Evolutionary conservation across 92 coral and sea anemone genomes (phyloP), one percentile per base, ranked within the genome.

Genomic region (Isaurus tuberculatus): DNA sequence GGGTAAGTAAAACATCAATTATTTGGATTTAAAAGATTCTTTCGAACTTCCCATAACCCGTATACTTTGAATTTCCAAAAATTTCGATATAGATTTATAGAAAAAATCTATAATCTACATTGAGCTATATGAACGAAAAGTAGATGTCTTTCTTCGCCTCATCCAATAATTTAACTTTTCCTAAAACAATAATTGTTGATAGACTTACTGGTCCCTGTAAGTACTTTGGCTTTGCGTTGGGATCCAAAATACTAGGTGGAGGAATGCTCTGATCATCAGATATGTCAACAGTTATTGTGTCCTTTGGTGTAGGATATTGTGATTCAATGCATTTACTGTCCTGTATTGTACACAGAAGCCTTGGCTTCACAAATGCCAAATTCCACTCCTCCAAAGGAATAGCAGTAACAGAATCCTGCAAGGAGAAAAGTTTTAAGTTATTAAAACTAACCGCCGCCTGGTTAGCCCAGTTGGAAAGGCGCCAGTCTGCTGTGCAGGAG

Each of bases 241-340:
- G 97, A 80, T 97, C 97, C 73, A 94, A 84, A 28, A 94, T 91
- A 44, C 89, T 97, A 25, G 99, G 97, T 69, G 99, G 99, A 37
- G 83, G 91, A 60, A 79, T 72, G 43, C 90, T 79, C 26, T 77
- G 84, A 61, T 87, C 93, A 16, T 86, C 90, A 23, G 84, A 83
- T 25, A 87, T 92, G 48, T 96, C 99, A 27, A 90, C 91, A 65
- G 78, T 88, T 23, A 90, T 90, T 32, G 98, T 95, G 48, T 94
- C 92, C 49, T 88, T 89, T 15, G 99, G 99, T 80, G 86, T 53
- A n/a, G 94, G 94, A 79, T 97, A 97, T 19, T 93, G 88, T 14
- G 99, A 88, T 4, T 92, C 86, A 17, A 95, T 90, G 82, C 99
- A 97, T 77, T 83, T 94, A 20, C 83, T 88, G 78, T 90, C 83